phyloP scores from a whole-genome alignment of 2,113 vertebrate species.

The Heterotilapia buettikoferi region DNA sequence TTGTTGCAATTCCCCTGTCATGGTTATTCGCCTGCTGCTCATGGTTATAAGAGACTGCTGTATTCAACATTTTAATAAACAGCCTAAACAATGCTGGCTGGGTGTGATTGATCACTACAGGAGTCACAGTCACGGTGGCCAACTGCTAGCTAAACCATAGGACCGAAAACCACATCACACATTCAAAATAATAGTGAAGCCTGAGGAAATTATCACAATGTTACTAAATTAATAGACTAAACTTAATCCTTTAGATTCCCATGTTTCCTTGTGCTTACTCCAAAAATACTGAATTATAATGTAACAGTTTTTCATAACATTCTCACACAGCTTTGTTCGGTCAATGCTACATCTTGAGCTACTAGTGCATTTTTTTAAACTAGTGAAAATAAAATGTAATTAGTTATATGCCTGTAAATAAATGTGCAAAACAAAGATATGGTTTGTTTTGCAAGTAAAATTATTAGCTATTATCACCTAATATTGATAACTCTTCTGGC shows the following conservation, averaged over 20 bases:
- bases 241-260: not conserved
- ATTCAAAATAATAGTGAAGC: not conserved
- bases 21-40: not conserved
- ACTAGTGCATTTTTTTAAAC: not conserved
- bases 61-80: not conserved
- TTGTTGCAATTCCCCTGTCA: not conserved
- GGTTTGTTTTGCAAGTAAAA: not conserved
- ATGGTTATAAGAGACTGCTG: not conserved
- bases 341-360: not conserved
- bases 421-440: not conserved
- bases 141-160: not conserved
- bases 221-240: not conserved
- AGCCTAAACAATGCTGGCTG: not conserved
- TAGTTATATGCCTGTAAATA: not conserved
- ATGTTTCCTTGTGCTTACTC: not conserved
- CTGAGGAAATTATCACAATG: not conserved
- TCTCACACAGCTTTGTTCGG: accelerated
- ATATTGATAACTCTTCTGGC: not conserved
- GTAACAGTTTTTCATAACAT: not conserved
- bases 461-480: not conserved
- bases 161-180: not conserved
- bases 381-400: not conserved
- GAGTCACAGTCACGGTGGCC: not conserved
- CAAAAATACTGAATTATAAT: too few relatives aligned
- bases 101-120: not conserved